A percentile compares a stretch with the other conserved stretches of the same genome.
phyloP scores from a whole-genome alignment of 1,140 invertebrate genomes.

The Polypedilum vanderplanki region DNA sequence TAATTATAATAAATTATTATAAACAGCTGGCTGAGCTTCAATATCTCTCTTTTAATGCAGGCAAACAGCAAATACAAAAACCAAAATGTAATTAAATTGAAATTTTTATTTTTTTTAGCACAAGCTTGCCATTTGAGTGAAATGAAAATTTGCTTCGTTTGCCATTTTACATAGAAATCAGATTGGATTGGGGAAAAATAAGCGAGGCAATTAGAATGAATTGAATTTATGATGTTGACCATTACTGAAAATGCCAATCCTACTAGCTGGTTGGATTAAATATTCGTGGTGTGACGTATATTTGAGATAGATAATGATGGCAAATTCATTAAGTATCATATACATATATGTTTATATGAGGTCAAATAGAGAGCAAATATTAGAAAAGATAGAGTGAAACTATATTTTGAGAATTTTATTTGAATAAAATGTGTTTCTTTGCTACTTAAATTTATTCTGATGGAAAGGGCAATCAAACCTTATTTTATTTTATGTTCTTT shows the following conservation, averaged over 20 bases:
- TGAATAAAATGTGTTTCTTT: too few species aligned
- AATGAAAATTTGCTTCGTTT: too few species aligned
- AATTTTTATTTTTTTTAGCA: too few species aligned
- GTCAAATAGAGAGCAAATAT: conserved; percentile 10
- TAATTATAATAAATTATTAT: too few species aligned
- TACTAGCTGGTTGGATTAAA: too few species aligned
- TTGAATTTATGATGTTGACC: neutral
- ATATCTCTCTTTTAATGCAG: neutral
- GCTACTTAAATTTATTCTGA: neutral
- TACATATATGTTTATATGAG: neutral
- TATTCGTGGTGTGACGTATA: neutral
- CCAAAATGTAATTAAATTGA: neutral
- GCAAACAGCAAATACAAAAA: neutral
- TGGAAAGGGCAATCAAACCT: neutral
- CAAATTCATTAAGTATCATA: neutral
- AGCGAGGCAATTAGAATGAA: neutral
- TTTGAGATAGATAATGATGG: neutral
- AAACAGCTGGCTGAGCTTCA: neutral
- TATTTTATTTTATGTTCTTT: neutral
- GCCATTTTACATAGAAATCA: neutral
- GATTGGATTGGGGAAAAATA: neutral
- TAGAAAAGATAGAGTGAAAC: too few species aligned
- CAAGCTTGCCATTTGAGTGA: too few species aligned
- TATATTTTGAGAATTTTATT: too few species aligned
- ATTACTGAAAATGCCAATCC: too few species aligned